These are phyloP conservation scores for Tenthredo notha DNA, from an alignment of 2,888 invertebrate genomes.

Conservation along the genomic window DNA sequence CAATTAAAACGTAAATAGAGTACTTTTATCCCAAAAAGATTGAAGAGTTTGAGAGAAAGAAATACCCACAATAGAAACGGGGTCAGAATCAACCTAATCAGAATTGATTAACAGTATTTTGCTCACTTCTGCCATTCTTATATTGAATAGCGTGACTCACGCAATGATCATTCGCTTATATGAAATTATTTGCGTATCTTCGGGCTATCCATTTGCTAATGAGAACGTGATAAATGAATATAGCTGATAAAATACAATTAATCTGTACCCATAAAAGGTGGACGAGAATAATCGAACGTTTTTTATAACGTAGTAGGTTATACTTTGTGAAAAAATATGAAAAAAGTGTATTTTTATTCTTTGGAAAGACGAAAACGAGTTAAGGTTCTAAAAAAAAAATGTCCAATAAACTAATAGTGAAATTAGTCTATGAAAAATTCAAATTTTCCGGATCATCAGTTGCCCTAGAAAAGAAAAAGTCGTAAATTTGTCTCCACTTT, in stretches of 20 bases:
- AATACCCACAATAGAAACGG: slow-evolving; percentile 4
- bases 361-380: not conserved
- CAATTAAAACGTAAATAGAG: no score
- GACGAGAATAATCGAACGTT: not conserved
- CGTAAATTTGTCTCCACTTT: not conserved
- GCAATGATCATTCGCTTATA: slow-evolving; percentile 8
- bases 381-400: not conserved
- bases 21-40: not conserved
- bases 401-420: not conserved
- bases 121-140: not conserved
- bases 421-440: not conserved
- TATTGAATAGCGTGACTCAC: slow-evolving; percentile 27
- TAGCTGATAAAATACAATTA: slow-evolving; percentile 20
- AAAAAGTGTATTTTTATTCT: not conserved
- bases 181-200: not conserved
- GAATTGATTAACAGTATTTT: not conserved
- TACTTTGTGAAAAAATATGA: not conserved
- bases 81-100: not conserved
- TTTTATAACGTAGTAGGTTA: not conserved
- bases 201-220: slow-evolving; percentile 42
- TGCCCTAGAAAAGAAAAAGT: not conserved
- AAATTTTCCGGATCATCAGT: not conserved
- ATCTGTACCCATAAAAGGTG: not conserved
- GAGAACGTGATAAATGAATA: slow-evolving; percentile 38
- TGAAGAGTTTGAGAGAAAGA: not conserved